Evolutionary conservation across 2,888 invertebrate genomes (phyloP).

Genomic region (Ormyrus thymus): DNA sequence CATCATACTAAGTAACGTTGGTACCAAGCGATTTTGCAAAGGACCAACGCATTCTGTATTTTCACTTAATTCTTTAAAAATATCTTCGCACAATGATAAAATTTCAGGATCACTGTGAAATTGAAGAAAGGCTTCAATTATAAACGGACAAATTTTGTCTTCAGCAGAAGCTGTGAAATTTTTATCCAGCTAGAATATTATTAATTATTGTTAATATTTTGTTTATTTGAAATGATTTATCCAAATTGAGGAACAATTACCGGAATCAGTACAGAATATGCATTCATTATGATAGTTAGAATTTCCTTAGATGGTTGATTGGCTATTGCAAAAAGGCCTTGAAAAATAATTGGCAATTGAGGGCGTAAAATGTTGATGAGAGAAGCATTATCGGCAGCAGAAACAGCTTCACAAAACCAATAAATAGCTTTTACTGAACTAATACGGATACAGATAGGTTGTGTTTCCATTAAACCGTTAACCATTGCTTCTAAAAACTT

Average conservation of each 20-base stretch:
- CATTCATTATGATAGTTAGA: constrained; percentile 68
- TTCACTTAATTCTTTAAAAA: constrained; percentile 80
- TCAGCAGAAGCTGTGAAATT: constrained; percentile 80
- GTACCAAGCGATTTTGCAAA: constrained; percentile 81
- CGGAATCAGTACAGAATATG: constrained; percentile 67
- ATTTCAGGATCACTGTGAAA: constrained; percentile 81
- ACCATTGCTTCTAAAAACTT: constrained; percentile 77
- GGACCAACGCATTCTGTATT: constrained; percentile 79
- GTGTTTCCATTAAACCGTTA: constrained; percentile 76
- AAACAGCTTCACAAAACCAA: constrained; percentile 75
- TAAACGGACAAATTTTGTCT: constrained; percentile 80
- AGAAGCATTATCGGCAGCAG: constrained; percentile 60
- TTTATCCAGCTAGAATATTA: constrained; percentile 77
- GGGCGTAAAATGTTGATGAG: constrained; percentile 64
- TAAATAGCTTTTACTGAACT: constrained; percentile 76
- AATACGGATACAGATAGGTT: constrained; percentile 77
- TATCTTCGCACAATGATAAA: constrained; percentile 79
- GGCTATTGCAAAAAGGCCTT: constrained; percentile 68
- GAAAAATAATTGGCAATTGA: constrained; percentile 69
- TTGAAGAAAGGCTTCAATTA: constrained; percentile 82
- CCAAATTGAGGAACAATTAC: constrained; percentile 58
- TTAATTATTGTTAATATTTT: constrained; percentile 10
- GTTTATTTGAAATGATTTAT: constrained; percentile 6
- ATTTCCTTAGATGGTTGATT: constrained; percentile 69
- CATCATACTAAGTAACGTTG: constrained; percentile 80